phyloP scores from a whole-genome alignment of 2,888 invertebrate genomes.

The Brachyopa scutellaris region DNA sequence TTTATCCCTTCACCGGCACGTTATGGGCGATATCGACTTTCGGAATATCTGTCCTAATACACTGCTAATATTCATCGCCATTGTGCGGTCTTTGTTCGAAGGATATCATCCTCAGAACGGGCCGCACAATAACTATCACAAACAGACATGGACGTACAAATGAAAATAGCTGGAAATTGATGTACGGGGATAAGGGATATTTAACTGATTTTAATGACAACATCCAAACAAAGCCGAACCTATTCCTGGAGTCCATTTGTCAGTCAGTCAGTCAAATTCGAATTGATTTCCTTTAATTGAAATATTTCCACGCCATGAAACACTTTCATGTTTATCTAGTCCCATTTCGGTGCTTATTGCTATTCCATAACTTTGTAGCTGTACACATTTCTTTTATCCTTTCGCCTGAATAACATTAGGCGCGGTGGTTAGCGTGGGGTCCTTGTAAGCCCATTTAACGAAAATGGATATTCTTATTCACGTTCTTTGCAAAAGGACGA shows the following conservation, averaged over 20 bases:
- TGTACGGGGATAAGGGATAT: no score
- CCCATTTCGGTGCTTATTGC: neutral
- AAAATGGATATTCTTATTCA: neutral
- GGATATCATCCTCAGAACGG: neutral
- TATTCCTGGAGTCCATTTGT: constrained; percentile 20
- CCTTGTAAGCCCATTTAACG: neutral
- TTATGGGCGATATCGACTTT: neutral
- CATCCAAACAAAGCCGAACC: constrained; percentile 1
- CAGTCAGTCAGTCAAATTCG: neutral
- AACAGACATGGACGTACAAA: no score
- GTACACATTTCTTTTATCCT: neutral
- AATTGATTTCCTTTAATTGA: constrained; percentile 27
- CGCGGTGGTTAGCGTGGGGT: neutral
- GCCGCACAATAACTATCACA: neutral
- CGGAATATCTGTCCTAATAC: neutral
- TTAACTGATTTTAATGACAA: constrained; percentile 19
- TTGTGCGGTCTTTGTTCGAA: neutral
- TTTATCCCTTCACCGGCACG: neutral
- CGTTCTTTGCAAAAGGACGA: neutral
- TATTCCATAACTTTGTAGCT: no score
- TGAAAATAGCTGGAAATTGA: no score
- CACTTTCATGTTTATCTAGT: constrained; percentile 33
- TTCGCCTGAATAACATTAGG: constrained; percentile 5
- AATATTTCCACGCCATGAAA: constrained; percentile 38
- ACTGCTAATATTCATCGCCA: constrained; percentile 3